Base-by-base conservation (phyloP, 1,140 invertebrate genomes). In the Brachionus calyciflorus region DNA sequence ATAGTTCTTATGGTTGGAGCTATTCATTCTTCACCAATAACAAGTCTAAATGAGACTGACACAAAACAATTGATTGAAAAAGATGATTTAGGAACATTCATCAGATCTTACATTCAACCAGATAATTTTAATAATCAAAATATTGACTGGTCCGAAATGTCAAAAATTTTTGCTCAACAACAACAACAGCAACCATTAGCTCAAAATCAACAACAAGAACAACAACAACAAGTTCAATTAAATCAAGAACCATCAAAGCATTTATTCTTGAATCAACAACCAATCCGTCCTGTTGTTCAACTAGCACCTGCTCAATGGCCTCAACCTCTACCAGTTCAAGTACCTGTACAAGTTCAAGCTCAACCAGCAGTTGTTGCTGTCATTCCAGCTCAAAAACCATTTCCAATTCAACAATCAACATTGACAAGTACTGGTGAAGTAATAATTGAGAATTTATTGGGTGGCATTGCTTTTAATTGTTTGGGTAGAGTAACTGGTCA, bases 401-500 rank as follows among this genome's bases (percentile, higher is more conserved):
- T 44, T 17, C 14, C n/a, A 6, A 69, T 69, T 49, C 65, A 69
- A 17, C 65, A 69, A 30, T 40, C 65, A 49, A 24, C 65, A 14
- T 17, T 69, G 19, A 19, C 37, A 26, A 24, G 26, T 19, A 17
- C 37, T 14, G 65, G 65, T 26, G 33, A 69, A 49, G 28, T 49
- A 5, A 69, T 69, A 14, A 46, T 69, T 69, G 65, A 69, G 30
- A 69, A 46, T 49, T 41, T 69, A 7, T 14, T 69, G 2, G 65
- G 65, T 17, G 65, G 65, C 12, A 37, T 76, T 57, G 30, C 73
- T 1, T 76, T 76, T 26, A 49, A 76, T 57, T 76, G 73, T 41
- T 41, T n/a, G 17, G 24, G 37, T 41, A 40, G 49, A 41, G 14
- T 7, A 19, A 24, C 44, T 57, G 73, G 73, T 57, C 73, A 76